Evolutionary conservation across 2,888 invertebrate genomes (phyloP).

Genomic region (Meiosimyza platycephala): DNA sequence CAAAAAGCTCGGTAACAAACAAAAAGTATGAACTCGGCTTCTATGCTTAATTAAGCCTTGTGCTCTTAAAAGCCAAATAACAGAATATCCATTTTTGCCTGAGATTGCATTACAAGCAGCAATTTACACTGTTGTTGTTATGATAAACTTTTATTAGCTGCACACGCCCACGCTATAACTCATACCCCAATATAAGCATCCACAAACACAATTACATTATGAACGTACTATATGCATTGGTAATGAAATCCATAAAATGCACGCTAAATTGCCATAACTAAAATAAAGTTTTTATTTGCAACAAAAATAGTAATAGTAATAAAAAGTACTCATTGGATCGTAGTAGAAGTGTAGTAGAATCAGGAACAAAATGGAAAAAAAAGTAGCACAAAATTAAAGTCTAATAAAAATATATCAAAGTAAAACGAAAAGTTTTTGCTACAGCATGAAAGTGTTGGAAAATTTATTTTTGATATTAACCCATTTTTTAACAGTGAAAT

Average conservation of each 20-base stretch:
- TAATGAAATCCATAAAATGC: constrained; percentile 20
- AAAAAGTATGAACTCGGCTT: not conserved
- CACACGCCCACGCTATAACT: constrained; percentile 2
- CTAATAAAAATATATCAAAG: constrained; percentile 1
- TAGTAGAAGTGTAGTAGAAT: not conserved
- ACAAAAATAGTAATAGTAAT: constrained; percentile 4
- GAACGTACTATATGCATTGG: constrained; percentile 4
- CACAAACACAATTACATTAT: constrained; percentile 10
- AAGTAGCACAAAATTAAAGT: constrained; percentile 3
- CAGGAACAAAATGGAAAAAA: not conserved
- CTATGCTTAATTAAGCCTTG: constrained; percentile 7
- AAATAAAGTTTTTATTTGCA: constrained; percentile 31
- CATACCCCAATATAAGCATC: not conserved
- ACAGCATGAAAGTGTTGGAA: not conserved
- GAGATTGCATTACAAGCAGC: constrained; percentile 8
- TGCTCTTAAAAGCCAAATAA: not conserved
- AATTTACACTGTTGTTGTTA: constrained; percentile 32
- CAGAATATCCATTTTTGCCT: constrained; percentile 4
- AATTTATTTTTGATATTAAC: not conserved
- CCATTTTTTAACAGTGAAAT: no score
- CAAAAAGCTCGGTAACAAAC: not conserved
- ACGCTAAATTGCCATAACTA: not conserved
- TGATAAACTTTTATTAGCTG: constrained; percentile 30
- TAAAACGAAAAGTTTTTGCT: not conserved
- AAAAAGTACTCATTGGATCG: not conserved